Percentiles rank a stretch among this genome's conserved stretches.
phyloP scores from a whole-genome alignment of 2,113 vertebrate species.

The Neolamprologus cancellatus region DNA sequence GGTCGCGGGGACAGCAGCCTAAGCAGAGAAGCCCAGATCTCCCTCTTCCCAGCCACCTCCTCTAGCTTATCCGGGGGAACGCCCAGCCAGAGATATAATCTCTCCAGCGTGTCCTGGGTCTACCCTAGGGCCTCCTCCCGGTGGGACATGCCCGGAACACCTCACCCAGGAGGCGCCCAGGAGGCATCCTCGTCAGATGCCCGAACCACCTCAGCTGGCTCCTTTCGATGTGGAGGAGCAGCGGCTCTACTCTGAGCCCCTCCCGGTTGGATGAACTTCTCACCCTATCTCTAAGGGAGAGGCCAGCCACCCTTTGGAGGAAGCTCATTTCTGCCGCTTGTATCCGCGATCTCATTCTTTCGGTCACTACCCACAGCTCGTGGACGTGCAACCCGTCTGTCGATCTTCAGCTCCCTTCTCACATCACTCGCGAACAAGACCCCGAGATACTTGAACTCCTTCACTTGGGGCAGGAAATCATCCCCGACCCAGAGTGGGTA shows the following conservation, averaged over 20 bases:
- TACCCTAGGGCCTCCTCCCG: not conserved
- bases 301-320: not conserved
- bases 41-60: not conserved
- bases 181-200: not conserved
- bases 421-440: not conserved
- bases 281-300: not conserved
- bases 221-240: not conserved
- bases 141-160: not conserved
- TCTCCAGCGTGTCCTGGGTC: not conserved
- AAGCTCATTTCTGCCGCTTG: not conserved
- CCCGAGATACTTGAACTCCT: not conserved
- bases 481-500: not conserved
- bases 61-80: too few species aligned
- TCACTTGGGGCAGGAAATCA: not conserved
- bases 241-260: not conserved
- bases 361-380: not conserved
- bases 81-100: not conserved
- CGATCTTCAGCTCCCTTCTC: not conserved
- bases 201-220: not conserved
- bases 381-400: not conserved
- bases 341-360: fast-evolving
- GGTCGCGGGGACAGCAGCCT: too few species aligned
- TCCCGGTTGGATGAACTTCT: fast-evolving
- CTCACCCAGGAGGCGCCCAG: not conserved
- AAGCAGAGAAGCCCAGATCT: not conserved